phyloP scores from a whole-genome alignment of 2,888 invertebrate species.

The Sminthurinus aureus region DNA sequence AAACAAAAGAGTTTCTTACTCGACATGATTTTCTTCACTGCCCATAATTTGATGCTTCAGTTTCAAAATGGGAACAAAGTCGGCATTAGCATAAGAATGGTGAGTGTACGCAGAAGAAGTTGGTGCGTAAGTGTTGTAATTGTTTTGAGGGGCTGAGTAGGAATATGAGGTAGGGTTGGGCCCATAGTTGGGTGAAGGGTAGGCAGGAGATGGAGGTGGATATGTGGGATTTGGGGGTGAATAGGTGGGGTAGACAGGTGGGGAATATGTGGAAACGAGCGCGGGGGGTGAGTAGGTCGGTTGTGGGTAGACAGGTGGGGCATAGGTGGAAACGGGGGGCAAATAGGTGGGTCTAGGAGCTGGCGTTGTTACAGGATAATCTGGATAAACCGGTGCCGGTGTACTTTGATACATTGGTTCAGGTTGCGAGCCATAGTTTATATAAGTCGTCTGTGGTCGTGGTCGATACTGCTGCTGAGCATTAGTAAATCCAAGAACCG shows the following conservation, averaged over 20 bases:
- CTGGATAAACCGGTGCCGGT: not conserved
- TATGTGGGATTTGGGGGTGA: not conserved
- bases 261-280: not conserved
- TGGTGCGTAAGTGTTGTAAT: not conserved
- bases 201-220: not conserved
- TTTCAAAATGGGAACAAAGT: not conserved
- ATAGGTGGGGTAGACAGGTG: not conserved
- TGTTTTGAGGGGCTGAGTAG: not conserved
- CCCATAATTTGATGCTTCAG: constrained; percentile 7
- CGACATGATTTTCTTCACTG: constrained; percentile 2
- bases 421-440: not conserved
- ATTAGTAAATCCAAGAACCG: no score
- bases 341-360: not conserved
- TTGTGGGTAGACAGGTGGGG: not conserved
- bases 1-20: not conserved
- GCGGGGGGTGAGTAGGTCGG: not conserved
- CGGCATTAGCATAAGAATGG: not conserved
- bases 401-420: not conserved
- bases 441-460: no score
- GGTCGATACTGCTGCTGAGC: no score
- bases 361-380: not conserved
- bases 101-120: not conserved
- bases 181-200: not conserved
- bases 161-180: not conserved
- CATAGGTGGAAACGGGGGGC: not conserved